Evolutionary conservation across 2,797 vertebrate species (phyloP).

Genomic region (Acanthopagrus latus): DNA sequence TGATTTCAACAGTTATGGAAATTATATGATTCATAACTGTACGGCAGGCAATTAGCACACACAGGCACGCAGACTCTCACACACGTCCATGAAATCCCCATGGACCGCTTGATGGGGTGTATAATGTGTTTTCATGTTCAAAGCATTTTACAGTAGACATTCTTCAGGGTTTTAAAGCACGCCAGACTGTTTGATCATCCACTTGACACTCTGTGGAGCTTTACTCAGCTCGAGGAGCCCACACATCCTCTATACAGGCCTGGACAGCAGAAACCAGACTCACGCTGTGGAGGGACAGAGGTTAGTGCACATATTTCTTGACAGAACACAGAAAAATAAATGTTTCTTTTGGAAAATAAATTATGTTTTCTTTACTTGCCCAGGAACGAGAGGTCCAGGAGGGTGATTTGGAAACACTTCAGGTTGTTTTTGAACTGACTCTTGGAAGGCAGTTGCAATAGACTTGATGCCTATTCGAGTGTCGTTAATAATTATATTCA

Average conservation of each 20-base stretch:
- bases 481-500: neutral
- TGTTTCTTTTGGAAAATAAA: constrained; percentile 14
- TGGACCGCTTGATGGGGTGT: constrained; percentile 66
- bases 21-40: constrained; percentile 51
- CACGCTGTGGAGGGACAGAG: constrained; percentile 15
- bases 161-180: constrained; percentile 61
- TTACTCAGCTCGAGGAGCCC: constrained; percentile 47
- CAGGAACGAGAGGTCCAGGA: constrained; percentile 8
- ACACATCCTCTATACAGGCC: constrained; percentile 28
- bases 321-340: neutral
- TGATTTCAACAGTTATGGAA: constrained; percentile 57
- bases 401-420: constrained; percentile 17
- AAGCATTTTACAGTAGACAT: constrained; percentile 64
- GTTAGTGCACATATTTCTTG: constrained; percentile 11
- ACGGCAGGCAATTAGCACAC: constrained; percentile 48
- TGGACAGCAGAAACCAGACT: constrained; percentile 30
- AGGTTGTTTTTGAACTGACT: constrained; percentile 16
- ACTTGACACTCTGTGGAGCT: constrained; percentile 55
- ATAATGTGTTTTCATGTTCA: constrained; percentile 75
- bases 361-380: neutral
- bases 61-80: constrained; percentile 1
- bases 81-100: constrained; percentile 28
- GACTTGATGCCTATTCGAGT: constrained; percentile 5
- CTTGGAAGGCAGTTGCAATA: constrained; percentile 12
- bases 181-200: constrained; percentile 67